Evolutionary conservation across 2,888 invertebrate species (phyloP).

Genomic region (Arrhopalites spinosus): DNA sequence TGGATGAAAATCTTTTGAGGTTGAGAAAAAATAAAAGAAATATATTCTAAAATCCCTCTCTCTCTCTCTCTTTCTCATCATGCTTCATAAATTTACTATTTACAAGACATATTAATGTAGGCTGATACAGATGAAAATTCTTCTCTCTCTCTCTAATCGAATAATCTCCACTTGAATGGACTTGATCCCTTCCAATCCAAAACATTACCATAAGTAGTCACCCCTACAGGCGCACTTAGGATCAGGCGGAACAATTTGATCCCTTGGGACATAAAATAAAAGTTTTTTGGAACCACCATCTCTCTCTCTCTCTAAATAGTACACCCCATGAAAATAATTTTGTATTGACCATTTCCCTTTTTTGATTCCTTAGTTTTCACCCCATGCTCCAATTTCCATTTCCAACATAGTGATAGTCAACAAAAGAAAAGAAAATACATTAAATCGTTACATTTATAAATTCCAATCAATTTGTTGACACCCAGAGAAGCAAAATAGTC

Average conservation of each 20-base stretch:
- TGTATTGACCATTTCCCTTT: neutral
- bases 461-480: too few relatives aligned
- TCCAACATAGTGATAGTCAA: too few relatives aligned
- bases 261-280: slow-evolving; percentile 1
- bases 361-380: too few relatives aligned
- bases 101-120: neutral
- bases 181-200: slow-evolving; percentile 14
- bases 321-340: neutral
- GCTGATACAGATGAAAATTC: neutral
- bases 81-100: slow-evolving; percentile 10
- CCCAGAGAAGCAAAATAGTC: too few relatives aligned
- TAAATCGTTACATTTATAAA: too few relatives aligned
- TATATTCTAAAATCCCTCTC: too few relatives aligned
- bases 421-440: too few relatives aligned
- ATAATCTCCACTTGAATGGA: slow-evolving; percentile 18
- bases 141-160: neutral
- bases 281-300: neutral
- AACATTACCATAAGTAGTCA: slow-evolving; percentile 13
- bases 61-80: neutral
- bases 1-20: too few relatives aligned
- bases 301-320: too few relatives aligned
- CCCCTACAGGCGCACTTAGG: slow-evolving; percentile 3
- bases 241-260: neutral
- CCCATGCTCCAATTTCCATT: too few relatives aligned
- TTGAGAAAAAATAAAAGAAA: neutral